Base-by-base conservation (phyloP, 2,797 vertebrate genomes). In the Odontamblyopus lacepedii region DNA sequence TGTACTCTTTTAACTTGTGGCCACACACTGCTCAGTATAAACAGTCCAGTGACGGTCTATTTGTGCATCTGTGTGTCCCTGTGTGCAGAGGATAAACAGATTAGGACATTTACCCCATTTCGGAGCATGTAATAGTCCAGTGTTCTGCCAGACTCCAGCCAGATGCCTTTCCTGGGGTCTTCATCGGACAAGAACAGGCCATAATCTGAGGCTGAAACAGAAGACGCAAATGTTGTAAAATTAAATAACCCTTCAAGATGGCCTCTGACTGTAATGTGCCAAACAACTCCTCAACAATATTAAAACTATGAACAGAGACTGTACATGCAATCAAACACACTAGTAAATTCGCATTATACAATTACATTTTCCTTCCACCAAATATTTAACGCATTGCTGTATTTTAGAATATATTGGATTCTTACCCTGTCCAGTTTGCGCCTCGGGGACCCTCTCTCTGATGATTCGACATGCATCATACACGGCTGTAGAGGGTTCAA, bases 71-170 rank as follows among this genome's bases (percentile, higher is more conserved):
- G 67, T 30, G 5, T 74, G 62, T 56, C 56, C 60, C 27, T 32
- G 30, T 56, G 55, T 23, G 59, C 29, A 7, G 32, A 23, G 2
- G 62, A 61, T 26, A 38, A 57, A 76, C 50, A 38, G 26, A 51
- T 16, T 56, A n/a, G 55, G 55, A 15, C 68, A 76, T 78, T 87
- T 96, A 99, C 98, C 96, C 98, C 98, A 68, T 97, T 99, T 73
- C 98, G 95, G 23, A 99, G 95, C 98, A 99, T 99, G 90, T 99
- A 99, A 88, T 99, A 99, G 92, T 99, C 98, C 91, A 99, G 91
- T 0, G 97, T 96, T 81, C 97, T 95, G 78, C 97, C 98, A 13
- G 97, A 97, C 88, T 99, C 98, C 92, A 99, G 90, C 98, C 98
- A 99, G 88, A 99, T 99, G 77, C 98, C 98, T 93, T 99, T 99